Evolutionary conservation across 2,797 vertebrate genomes (phyloP).

Genomic region (Anguilla obscura): DNA sequence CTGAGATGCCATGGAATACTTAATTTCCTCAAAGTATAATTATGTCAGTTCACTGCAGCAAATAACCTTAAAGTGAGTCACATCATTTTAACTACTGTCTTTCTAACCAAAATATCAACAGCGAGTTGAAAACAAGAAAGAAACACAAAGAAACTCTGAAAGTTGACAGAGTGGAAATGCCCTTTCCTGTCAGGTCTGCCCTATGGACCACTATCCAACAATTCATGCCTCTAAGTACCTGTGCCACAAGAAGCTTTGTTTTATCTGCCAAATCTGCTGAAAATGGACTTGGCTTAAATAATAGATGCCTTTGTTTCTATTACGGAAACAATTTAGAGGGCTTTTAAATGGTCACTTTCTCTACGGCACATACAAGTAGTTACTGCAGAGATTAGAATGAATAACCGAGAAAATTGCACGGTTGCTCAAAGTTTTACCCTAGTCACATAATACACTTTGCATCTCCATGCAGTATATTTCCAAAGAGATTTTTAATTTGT

Average conservation of each 20-base stretch:
- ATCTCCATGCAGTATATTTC: background rate
- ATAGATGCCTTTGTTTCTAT: background rate
- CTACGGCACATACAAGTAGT: background rate
- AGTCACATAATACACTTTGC: background rate
- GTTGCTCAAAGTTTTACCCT: background rate
- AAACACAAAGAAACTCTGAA: background rate
- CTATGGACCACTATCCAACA: conserved; percentile 20
- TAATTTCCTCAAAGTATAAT: conserved; percentile 11
- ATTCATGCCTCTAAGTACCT: conserved; percentile 16
- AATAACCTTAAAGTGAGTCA: background rate
- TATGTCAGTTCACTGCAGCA: background rate
- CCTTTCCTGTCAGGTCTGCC: conserved; percentile 27
- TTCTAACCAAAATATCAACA: background rate
- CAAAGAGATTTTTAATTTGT: background rate
- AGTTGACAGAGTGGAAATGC: conserved; percentile 10
- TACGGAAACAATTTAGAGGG: background rate
- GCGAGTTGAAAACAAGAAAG: background rate
- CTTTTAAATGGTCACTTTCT: background rate
- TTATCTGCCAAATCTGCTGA: background rate
- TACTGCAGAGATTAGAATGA: background rate
- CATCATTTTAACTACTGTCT: background rate
- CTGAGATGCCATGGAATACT: background rate
- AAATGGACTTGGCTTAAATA: conserved; percentile 8
- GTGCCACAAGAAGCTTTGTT: background rate
- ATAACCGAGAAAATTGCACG: background rate